Conservation (phyloP, 1,140 invertebrate species). For the Zelostemma sp. region DNA sequence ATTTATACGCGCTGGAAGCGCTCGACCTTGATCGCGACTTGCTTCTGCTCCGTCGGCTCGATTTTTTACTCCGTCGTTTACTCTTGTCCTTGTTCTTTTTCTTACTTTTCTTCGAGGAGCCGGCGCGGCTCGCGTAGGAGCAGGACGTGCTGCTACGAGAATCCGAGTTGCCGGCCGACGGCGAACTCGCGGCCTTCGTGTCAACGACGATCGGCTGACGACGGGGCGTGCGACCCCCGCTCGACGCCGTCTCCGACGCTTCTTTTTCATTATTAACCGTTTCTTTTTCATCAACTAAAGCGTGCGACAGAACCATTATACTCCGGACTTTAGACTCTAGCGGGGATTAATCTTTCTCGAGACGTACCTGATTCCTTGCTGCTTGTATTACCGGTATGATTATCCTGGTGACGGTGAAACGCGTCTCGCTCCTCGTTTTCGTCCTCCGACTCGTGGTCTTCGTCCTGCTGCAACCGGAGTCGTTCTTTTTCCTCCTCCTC, state of each 20-base stretch:
- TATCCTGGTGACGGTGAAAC: constrained; percentile 55
- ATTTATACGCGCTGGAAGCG: constrained; percentile 54
- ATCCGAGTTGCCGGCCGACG: constrained; percentile 54
- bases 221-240: constrained; percentile 58
- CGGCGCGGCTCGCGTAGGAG: constrained; percentile 47
- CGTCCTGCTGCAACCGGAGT: constrained; percentile 18
- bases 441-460: constrained; percentile 28
- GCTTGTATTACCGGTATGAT: constrained; percentile 68
- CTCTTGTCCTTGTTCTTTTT: constrained; percentile 42
- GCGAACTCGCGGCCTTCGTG: constrained; percentile 46
- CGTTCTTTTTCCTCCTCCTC: constrained; percentile 66
- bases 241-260: constrained; percentile 63
- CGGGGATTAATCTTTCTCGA: constrained; percentile 36
- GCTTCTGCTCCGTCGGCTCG: constrained; percentile 54
- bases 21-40: constrained; percentile 58
- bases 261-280: constrained; percentile 67
- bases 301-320: constrained; percentile 49
- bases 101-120: constrained; percentile 32
- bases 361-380: constrained; percentile 63
- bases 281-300: constrained; percentile 69
- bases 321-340: constrained; percentile 18
- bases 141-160: constrained; percentile 49
- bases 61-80: constrained; percentile 41
- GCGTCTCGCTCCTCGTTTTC: constrained; percentile 20
- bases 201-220: constrained; percentile 38